Evolutionary conservation across 92 coral and sea anemone species (phyloP), one percentile per base, ranked within the genome.

Genomic region (Ricordea florida): DNA sequence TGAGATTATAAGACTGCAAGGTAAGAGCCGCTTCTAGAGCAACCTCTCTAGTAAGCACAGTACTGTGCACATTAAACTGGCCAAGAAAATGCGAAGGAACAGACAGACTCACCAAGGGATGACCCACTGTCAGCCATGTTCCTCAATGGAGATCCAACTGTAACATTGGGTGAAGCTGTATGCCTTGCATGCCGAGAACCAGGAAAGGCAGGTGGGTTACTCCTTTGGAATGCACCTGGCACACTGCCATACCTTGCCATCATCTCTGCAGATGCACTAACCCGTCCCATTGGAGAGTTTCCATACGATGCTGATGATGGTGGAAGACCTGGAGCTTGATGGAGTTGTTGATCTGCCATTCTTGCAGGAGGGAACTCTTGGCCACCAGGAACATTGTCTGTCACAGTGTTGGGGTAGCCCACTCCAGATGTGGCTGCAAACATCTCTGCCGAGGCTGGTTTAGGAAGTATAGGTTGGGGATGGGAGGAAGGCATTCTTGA

Each of bases 391-490:
- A 73, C 10, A 31, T 15, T 44, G 32, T 61, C 80, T 32, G 57
- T 53, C 5, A 66, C 62, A 57, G 37, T 73, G 52, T 74, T 90
- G 37, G 87, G 38, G 30, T 82, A 90, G 36, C 96, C 72, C 10
- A 69, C 18, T 3, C 76, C 75, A 13, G 84, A 9, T 31, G 69
- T 69, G 52, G 80, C 57, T 4, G 82, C 79, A 57, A 77, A 92
- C 91, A 96, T 74, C 49, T 90, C 80, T 0, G 70, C 93, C 28
- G 90, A 81, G 37, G 87, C 20, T 31, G 97, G 93, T 70, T 96
- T 96, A 23, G 99, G 97, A 23, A 96, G 63, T 41, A 89, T 89
- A 0, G 99, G 91, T 62, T 91, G 98, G 31, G 85, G 97, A 42
- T 85, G 88, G 24, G 88, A 75, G 35, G 87, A 76, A 23, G 78